Conservation (phyloP, 2,797 vertebrate species). For the Nyctalus aviator region DNA sequence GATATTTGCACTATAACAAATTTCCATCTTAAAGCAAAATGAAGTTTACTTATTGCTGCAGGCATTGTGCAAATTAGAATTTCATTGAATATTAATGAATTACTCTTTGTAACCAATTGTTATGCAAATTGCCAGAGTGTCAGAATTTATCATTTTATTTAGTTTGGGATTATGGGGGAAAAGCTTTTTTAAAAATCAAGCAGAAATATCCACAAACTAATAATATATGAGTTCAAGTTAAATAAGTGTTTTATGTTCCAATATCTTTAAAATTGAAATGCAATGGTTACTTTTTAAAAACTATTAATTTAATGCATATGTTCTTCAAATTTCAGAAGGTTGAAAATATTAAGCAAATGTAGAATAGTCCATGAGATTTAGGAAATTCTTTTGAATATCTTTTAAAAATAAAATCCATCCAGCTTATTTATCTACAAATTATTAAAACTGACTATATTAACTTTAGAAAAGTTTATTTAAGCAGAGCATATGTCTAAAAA, state of each 20-base stretch:
- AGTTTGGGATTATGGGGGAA: conserved; percentile 78
- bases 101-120: conserved; percentile 88
- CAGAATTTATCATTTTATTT: conserved; percentile 87
- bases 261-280: conserved; percentile 56
- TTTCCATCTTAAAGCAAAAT: conserved; percentile 88
- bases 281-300: background rate
- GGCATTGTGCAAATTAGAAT: conserved; percentile 85
- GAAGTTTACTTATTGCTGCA: conserved; percentile 86
- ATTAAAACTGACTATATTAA: conserved; percentile 58
- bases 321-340: conserved; percentile 36
- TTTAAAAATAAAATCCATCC: background rate
- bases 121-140: conserved; percentile 86
- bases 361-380: conserved; percentile 19
- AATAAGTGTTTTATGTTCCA: conserved; percentile 53
- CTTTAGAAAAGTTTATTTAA: conserved; percentile 59
- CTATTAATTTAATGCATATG: conserved; percentile 39
- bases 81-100: conserved; percentile 90
- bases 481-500: conserved; percentile 36
- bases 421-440: background rate
- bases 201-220: conserved; percentile 67
- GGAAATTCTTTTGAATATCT: background rate
- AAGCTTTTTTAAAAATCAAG: conserved; percentile 77
- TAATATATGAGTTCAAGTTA: conserved; percentile 71
- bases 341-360: background rate
- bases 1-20: conserved; percentile 86